Conservation (phyloP, 2,113 vertebrate species). For the Micronycteris hirsuta region DNA sequence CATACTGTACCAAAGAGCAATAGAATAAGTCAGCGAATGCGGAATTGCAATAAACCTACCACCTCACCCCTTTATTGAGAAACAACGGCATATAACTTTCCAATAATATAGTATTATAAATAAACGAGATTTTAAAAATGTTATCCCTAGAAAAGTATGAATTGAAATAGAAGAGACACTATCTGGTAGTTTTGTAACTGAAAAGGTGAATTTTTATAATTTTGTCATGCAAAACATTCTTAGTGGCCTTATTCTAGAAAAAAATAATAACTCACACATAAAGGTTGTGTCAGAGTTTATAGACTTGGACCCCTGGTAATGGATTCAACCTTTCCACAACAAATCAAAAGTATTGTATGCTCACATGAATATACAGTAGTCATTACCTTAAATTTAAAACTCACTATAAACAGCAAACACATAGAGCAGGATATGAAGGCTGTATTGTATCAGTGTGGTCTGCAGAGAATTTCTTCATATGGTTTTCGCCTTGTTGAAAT, state of each 20-base stretch:
- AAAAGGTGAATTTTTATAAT: slow-evolving; percentile 79
- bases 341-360: slow-evolving; percentile 85
- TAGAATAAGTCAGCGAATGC: not conserved
- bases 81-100: not conserved
- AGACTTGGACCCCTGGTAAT: slow-evolving; percentile 82
- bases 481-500: slow-evolving; percentile 85
- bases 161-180: slow-evolving; percentile 51
- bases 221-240: slow-evolving; percentile 78
- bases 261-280: slow-evolving; percentile 79
- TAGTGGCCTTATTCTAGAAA: slow-evolving; percentile 75
- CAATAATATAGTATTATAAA: not conserved
- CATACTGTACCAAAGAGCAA: not conserved
- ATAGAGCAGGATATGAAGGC: slow-evolving; percentile 78
- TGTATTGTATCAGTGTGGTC: slow-evolving; percentile 84
- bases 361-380: slow-evolving; percentile 86
- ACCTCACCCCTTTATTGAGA: not conserved
- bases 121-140: not conserved
- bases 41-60: not conserved
- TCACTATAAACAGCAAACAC: slow-evolving; percentile 76
- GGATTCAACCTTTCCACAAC: slow-evolving; percentile 82
- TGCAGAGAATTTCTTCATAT: slow-evolving; percentile 86
- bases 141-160: not conserved
- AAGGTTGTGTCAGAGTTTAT: slow-evolving; percentile 84
- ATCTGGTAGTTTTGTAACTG: slow-evolving; percentile 63
- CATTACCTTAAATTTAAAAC: slow-evolving; percentile 88